Base-by-base conservation (phyloP, 92 coral and sea anemone species). In the Epizoanthus rinbou region DNA sequence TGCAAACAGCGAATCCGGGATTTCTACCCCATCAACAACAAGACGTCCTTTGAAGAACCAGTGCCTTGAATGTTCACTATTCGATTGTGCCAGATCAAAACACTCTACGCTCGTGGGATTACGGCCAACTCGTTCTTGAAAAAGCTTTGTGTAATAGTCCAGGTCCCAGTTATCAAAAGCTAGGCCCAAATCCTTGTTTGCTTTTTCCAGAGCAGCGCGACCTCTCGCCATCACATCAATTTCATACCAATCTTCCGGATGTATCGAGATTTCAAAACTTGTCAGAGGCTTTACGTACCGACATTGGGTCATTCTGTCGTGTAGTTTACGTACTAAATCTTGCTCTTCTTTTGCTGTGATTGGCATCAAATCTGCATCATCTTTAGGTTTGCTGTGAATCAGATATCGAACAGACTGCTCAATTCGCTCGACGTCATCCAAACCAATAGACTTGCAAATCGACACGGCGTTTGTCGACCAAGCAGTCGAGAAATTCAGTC, bases 111-210 rank as follows among this genome's bases (percentile, higher is more conserved):
- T 95, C 17, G 98, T 93, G 4, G 98, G 98, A 69, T 95, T 93
- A 68, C 98, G 87, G 47, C 92, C 86, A 14, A 95, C 95, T 19
- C 85, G 87, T 74, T 93, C 97, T 39, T 86, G 87, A 66, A 95
- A 95, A 65, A 95, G 80, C 24, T 90, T 80, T 8, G 98, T 89
- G 88, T 95, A 95, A 75, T 95, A 95, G 56, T 93, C 92, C 5
- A 95, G 87, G 69, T 95, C 98, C 98, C 98, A 95, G 24, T 91
- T 85, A 69, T 95, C 98, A 74, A 95, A 95, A n/a, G 98, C 98
- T 3, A 95, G 82, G 2, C 98, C 98, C 15, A 95, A 85, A 71
- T 90, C 95, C 73, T 86, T 87, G 83, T 95, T 95, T 14, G 92
- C 98, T 67, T 91, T 84, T 64, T 95, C 94, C 41, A 95, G 66